These are phyloP conservation scores for Ambastaia sidthimunki DNA, from an alignment of 2,797 vertebrate species.

Conservation along the genomic window DNA sequence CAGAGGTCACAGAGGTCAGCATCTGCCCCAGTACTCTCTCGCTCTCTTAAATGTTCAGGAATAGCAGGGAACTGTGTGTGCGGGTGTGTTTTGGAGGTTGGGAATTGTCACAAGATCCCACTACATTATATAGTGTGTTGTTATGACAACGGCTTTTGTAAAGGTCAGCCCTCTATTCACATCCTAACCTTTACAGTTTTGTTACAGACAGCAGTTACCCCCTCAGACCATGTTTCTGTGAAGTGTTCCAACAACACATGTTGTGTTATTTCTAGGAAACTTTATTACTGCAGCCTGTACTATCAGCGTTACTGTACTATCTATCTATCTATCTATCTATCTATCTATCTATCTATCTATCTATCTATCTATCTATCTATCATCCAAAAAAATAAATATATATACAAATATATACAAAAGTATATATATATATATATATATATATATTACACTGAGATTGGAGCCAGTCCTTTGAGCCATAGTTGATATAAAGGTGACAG, in stretches of 20 bases:
- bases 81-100: background rate
- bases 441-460: background rate
- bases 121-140: slow-evolving; percentile 7
- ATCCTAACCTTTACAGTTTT: slow-evolving; percentile 20
- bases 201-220: background rate
- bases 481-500: slow-evolving; percentile 6
- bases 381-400: no score
- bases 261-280: slow-evolving; percentile 4
- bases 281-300: background rate
- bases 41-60: background rate
- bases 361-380: no score
- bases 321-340: no score
- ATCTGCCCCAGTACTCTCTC: background rate
- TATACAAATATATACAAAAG: background rate
- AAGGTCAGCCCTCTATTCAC: slow-evolving; percentile 28
- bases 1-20: no score
- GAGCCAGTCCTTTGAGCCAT: background rate
- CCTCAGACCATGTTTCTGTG: slow-evolving; percentile 6
- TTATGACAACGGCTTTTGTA: slow-evolving; percentile 31
- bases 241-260: slow-evolving; percentile 4
- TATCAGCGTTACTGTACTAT: background rate
- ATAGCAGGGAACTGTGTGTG: background rate
- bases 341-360: no score
- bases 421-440: slow-evolving; percentile 10
- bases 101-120: background rate